Percentiles rank a stretch among this genome's conserved stretches.
Evolutionary conservation across 2,113 vertebrate genomes (phyloP).

Genomic region (Pangasianodon hypophthalmus): DNA sequence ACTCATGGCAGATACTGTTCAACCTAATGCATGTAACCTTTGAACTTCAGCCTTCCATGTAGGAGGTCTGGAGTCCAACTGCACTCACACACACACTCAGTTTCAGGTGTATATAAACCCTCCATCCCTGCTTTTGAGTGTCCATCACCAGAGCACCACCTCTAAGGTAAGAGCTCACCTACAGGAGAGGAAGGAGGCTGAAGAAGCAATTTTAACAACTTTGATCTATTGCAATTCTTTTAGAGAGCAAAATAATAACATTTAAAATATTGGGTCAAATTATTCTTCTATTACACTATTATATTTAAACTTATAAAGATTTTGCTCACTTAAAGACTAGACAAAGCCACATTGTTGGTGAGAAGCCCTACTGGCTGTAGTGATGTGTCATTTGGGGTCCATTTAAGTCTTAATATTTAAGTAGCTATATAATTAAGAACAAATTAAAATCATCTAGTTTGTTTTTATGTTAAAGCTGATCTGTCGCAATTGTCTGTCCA

Average conservation of each 20-base stretch:
- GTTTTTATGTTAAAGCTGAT: neutral
- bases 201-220: neutral
- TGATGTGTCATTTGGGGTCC: neutral
- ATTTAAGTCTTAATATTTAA: neutral
- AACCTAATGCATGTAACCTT: constrained; percentile 34
- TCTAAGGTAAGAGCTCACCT: constrained; percentile 56
- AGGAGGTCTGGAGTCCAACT: constrained; percentile 59
- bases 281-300: neutral
- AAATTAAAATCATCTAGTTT: neutral
- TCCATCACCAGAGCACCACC: constrained; percentile 53
- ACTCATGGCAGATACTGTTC: neutral
- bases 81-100: constrained; percentile 1
- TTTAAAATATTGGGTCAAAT: neutral
- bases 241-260: neutral
- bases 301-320: neutral
- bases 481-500: no score
- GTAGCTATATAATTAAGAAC: neutral
- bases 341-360: neutral
- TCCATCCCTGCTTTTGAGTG: neutral
- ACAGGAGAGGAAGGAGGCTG: neutral
- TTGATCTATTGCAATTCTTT: neutral
- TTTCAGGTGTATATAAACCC: constrained; percentile 56
- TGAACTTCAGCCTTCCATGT: constrained; percentile 56
- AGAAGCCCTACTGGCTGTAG: neutral
- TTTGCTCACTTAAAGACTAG: neutral